Conservation (phyloP, 2,797 vertebrate genomes). For the Falco cherrug region DNA sequence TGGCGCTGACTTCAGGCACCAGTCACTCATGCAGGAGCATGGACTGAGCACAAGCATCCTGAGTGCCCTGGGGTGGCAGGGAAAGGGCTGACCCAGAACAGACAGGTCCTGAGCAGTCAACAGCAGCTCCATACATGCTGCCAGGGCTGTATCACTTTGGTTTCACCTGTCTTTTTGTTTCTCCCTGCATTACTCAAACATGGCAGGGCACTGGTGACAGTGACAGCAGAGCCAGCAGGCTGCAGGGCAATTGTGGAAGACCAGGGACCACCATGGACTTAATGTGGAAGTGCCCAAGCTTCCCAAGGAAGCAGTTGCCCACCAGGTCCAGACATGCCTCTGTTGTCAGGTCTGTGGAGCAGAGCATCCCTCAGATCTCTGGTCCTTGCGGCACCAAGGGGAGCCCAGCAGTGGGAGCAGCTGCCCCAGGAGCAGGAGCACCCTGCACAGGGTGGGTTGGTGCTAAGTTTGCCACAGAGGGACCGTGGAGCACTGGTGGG, state of each 20-base stretch:
- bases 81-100: background rate
- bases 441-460: background rate
- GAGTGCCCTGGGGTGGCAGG: background rate
- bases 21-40: accelerated
- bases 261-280: background rate
- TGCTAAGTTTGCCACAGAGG: background rate
- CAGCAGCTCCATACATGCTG: background rate
- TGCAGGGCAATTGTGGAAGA: background rate
- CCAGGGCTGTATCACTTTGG: background rate
- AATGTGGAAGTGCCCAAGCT: background rate
- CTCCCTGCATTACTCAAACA: background rate
- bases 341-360: background rate
- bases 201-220: background rate
- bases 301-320: background rate
- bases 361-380: background rate
- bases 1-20: background rate
- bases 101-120: background rate
- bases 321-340: background rate
- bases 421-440: background rate
- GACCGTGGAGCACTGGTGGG: background rate
- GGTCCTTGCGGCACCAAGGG: background rate
- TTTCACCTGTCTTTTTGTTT: background rate
- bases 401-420: background rate
- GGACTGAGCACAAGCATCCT: background rate
- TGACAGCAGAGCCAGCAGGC: background rate